phyloP scores from a whole-genome alignment of 1,140 invertebrate species.

The Tetranychus cinnabarinus region DNA sequence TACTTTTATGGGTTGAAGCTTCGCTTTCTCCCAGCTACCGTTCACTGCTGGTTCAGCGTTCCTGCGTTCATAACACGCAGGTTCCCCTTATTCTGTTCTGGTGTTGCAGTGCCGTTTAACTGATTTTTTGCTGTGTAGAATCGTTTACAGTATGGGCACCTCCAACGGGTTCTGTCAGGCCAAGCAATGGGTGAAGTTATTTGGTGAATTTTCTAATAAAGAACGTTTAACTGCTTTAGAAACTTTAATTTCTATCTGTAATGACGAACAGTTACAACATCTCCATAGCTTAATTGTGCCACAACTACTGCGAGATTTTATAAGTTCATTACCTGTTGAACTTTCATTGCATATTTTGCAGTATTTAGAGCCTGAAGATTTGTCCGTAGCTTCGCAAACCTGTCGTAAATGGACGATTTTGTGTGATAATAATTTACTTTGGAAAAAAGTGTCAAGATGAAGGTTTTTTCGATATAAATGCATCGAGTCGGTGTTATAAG shows the following conservation, averaged over 20 bases:
- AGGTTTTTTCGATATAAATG: conserved; percentile 42
- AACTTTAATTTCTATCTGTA: conserved; percentile 55
- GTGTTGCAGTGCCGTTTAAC: no score
- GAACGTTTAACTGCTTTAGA: conserved; percentile 71
- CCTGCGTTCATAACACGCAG: no score
- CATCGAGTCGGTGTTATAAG: conserved; percentile 14
- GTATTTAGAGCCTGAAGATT: conserved; percentile 70
- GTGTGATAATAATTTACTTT: conserved; percentile 85
- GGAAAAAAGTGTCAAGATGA: conserved; percentile 81
- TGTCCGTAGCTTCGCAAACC: conserved; percentile 75
- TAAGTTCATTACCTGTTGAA: conserved; percentile 81
- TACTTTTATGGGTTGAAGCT: no score
- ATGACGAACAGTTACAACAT: conserved; percentile 71
- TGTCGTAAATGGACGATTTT: conserved; percentile 88
- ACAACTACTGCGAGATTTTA: conserved; percentile 91
- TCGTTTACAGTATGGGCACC: no score
- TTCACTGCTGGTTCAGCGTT: no score
- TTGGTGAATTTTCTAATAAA: conserved; percentile 59
- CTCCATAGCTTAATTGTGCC: conserved; percentile 96
- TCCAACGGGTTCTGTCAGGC: no score
- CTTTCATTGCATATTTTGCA: conserved; percentile 76
- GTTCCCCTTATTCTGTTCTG: no score
- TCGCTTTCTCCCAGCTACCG: no score
- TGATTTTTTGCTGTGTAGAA: no score
- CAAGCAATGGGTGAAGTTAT: conserved; percentile 12